Base-by-base conservation (phyloP, 2,797 vertebrate genomes). In the Catostomus latipinnis region DNA sequence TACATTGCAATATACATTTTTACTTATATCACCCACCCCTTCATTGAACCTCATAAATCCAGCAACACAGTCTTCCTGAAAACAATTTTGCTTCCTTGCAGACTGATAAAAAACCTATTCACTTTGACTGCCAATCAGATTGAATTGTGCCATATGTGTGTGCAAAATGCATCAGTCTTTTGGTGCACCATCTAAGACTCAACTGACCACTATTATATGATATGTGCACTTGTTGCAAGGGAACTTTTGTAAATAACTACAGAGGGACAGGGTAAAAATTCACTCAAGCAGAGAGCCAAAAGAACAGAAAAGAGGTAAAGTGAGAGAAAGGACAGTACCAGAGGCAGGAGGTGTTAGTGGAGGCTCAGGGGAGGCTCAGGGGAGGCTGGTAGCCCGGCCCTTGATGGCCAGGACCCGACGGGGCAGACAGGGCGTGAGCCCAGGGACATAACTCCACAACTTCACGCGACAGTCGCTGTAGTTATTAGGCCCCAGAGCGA, bases 351-450 rank as follows among this genome's bases (percentile, higher is more conserved):
- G 86, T 74, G 70, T 82, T 87, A 90, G 88, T 87, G 89, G 82
- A 87, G 90, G 86, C 87, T 97, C 95, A 99, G 22, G 22, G 89
- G 82, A 87, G 90, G 86, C 87, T 97, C 95, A 99, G 22, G 22
- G 22, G 22, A 22, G 22, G 22, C 22, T 99, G 94, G 96, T 98
- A 93, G 97, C 97, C 87, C 96, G 96, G 90, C 97, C 96, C 93
- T 99, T 99, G 93, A 99, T 99, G 94, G 98, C 97, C 94, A 99
- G 95, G 90, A 99, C 97, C 81, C 97, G 96, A 82, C 96, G 96
- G 87, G 98, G 98, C 92, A 99, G 96, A 95, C 98, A 99, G 76
- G 97, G 97, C 90, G 97, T 98, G 92, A 98, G 94, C 89, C 98
- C 98, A 81, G 98, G 96, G 87, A 99, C 95, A 95, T 99, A 99